phyloP scores from a whole-genome alignment of 2,113 vertebrate genomes.

The Rhabdornis inornatus region DNA sequence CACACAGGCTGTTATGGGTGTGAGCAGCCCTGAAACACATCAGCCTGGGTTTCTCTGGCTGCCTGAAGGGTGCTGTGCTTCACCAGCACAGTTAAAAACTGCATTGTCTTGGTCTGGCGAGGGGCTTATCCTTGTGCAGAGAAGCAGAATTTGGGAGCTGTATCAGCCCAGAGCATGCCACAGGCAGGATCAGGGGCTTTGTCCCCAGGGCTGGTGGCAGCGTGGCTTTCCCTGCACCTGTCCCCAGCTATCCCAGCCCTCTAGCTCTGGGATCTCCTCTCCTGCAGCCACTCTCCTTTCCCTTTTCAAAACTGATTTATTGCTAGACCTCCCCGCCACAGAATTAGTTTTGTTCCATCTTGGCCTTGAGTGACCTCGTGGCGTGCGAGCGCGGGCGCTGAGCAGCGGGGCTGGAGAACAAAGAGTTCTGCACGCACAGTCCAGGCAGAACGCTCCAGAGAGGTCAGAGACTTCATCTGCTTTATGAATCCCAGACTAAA shows the following conservation, averaged over 20 bases:
- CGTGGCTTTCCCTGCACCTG: neutral
- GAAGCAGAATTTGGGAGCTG: neutral
- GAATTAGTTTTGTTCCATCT: neutral
- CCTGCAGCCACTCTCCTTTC: neutral
- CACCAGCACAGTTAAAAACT: neutral
- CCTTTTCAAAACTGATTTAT: neutral
- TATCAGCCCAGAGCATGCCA: neutral
- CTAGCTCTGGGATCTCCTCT: neutral
- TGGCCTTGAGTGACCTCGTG: neutral
- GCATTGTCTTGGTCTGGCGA: accelerated
- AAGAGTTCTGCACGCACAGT: neutral
- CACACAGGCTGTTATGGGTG: accelerated
- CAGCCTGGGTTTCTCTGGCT: neutral
- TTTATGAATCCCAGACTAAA: neutral
- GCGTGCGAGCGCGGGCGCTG: neutral
- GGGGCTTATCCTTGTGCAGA: neutral
- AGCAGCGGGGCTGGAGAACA: neutral
- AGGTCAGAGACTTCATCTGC: neutral
- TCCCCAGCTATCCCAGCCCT: neutral
- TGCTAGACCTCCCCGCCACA: neutral
- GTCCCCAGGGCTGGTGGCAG: accelerated
- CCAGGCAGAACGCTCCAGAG: neutral
- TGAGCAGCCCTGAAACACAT: neutral
- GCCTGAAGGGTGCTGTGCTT: neutral
- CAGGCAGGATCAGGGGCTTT: neutral